phyloP scores from a whole-genome alignment of 2,113 vertebrate genomes.

The Cyanocitta stelleri region DNA sequence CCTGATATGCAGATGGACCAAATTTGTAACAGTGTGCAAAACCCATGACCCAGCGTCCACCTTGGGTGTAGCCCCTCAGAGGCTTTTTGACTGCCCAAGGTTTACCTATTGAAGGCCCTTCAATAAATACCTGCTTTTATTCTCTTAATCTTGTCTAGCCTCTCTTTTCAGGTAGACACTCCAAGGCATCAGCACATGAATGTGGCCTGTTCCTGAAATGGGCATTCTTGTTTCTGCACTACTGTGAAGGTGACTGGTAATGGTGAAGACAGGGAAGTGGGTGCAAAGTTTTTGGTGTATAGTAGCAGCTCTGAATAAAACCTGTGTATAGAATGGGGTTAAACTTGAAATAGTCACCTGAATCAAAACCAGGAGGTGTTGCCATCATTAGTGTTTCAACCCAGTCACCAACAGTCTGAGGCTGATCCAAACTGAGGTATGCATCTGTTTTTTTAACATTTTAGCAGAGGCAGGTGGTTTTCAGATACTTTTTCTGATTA shows the following conservation, averaged over 20 bases:
- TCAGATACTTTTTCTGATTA: neutral
- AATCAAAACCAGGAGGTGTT: neutral
- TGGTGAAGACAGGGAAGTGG: neutral
- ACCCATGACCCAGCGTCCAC: neutral
- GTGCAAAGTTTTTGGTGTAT: neutral
- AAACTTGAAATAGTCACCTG: neutral
- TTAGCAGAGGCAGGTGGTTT: neutral
- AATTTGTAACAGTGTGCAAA: neutral
- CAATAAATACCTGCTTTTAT: neutral
- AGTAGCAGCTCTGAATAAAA: neutral
- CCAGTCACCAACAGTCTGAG: neutral
- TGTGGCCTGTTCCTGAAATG: neutral
- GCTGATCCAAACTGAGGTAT: neutral
- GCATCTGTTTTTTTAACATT: neutral
- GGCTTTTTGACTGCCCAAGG: neutral
- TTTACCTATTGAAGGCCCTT: neutral
- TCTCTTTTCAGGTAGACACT: neutral
- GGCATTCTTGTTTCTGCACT: neutral
- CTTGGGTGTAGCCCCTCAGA: neutral
- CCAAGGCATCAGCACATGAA: neutral
- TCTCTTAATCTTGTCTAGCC: neutral
- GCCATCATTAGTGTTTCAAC: neutral
- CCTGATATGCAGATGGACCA: neutral
- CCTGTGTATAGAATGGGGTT: neutral
- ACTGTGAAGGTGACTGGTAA: neutral